A percentile compares a stretch with the other conserved stretches of the same genome.
phyloP scores from a whole-genome alignment of 2,797 vertebrate genomes.

The Anisognathus igniventris region DNA sequence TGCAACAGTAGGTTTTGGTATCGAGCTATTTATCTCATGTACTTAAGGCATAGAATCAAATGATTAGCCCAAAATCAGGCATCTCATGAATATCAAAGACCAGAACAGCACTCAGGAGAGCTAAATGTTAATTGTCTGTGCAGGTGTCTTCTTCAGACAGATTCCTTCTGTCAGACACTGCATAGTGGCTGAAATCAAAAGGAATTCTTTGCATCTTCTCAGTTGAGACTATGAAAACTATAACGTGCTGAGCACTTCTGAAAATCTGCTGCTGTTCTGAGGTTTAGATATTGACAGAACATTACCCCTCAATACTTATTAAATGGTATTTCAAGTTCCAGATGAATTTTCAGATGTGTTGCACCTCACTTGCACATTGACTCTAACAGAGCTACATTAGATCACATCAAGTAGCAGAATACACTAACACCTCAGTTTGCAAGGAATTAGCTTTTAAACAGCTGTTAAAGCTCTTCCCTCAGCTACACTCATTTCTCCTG shows the following conservation, averaged over 20 bases:
- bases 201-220: not conserved
- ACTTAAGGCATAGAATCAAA: not conserved
- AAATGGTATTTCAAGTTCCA: not conserved
- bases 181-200: not conserved
- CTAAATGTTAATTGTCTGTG: not conserved
- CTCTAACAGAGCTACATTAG: not conserved
- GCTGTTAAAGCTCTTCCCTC: not conserved
- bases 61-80: not conserved
- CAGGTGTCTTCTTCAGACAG: not conserved
- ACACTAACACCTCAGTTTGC: not conserved
- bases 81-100: not conserved
- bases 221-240: not conserved
- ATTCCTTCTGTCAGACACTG: not conserved
- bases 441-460: not conserved
- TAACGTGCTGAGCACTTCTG: not conserved
- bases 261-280: not conserved
- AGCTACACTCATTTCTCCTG: not conserved
- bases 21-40: not conserved
- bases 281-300: not conserved
- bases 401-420: fast-evolving
- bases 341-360: not conserved
- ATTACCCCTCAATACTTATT: not conserved
- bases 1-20: not conserved
- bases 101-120: not conserved
- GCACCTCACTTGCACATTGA: not conserved